phyloP scores from a whole-genome alignment of 2,113 vertebrate genomes.

The Tetrao urogallus region DNA sequence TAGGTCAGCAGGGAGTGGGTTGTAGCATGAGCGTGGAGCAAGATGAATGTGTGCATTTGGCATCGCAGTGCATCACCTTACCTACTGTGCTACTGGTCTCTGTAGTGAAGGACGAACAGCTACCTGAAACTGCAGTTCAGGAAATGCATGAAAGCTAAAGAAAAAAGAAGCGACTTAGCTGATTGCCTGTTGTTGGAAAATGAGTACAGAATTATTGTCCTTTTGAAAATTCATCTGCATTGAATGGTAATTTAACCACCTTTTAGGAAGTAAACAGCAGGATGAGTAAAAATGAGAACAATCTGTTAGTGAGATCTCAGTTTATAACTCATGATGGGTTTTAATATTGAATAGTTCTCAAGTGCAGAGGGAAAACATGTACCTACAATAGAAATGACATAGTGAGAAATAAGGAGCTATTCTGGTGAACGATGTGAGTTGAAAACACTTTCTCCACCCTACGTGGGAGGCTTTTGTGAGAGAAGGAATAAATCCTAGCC shows the following conservation, averaged over 20 bases:
- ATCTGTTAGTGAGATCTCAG: constrained; percentile 28
- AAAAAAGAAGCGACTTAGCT: background rate
- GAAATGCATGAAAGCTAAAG: background rate
- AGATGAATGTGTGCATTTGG: background rate
- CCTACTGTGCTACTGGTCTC: background rate
- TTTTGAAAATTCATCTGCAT: background rate
- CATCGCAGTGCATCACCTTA: background rate
- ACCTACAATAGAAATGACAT: constrained; percentile 1
- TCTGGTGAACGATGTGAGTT: constrained; percentile 7
- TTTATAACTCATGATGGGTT: constrained; percentile 50
- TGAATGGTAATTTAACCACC: background rate
- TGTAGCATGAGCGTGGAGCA: background rate
- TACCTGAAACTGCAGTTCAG: background rate
- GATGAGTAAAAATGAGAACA: constrained; percentile 35
- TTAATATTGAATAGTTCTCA: constrained; percentile 21
- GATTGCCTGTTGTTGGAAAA: background rate
- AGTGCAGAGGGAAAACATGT: background rate
- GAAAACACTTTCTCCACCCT: constrained; percentile 7
- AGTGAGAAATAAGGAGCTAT: constrained; percentile 40
- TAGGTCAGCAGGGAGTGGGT: background rate
- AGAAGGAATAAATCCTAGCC: constrained; percentile 19
- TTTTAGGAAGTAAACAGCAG: background rate
- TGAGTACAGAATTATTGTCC: background rate
- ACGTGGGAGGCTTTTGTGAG: constrained; percentile 6
- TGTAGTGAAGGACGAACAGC: background rate